Conservation (phyloP, 2,113 vertebrate genomes). For the Ranitomeya imitator region DNA sequence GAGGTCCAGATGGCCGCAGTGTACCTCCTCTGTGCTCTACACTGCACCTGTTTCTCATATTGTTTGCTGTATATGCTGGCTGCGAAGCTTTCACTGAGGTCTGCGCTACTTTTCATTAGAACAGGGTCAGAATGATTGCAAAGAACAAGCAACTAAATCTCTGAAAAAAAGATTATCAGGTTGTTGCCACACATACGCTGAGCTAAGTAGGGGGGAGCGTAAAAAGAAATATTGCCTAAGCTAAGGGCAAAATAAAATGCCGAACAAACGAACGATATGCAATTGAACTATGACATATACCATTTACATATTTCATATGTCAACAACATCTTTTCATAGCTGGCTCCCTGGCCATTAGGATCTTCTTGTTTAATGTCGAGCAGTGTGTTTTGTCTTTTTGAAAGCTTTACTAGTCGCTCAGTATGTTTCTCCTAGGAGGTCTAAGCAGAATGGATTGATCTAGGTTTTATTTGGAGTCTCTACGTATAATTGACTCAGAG, state of each 20-base stretch:
- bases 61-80: background rate
- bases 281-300: background rate
- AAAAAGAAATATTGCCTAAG: background rate
- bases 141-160: background rate
- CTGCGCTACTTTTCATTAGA: background rate
- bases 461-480: constrained; percentile 50
- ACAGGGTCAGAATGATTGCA: background rate
- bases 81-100: background rate
- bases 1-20: too few relatives aligned
- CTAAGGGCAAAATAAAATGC: background rate
- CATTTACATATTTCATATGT: constrained; percentile 21
- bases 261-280: background rate
- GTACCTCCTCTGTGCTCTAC: background rate
- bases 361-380: constrained; percentile 34
- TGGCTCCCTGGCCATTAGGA: constrained; percentile 5
- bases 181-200: background rate
- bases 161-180: background rate
- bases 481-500: constrained; percentile 51
- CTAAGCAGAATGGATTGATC: constrained; percentile 50
- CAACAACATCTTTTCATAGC: background rate
- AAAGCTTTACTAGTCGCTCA: constrained; percentile 27
- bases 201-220: background rate
- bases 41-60: background rate
- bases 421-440: constrained; percentile 41
- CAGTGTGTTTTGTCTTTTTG: constrained; percentile 41